Evolutionary conservation across 2,888 invertebrate species (phyloP).

Genomic region (Gastracanthus pulcherrimus): DNA sequence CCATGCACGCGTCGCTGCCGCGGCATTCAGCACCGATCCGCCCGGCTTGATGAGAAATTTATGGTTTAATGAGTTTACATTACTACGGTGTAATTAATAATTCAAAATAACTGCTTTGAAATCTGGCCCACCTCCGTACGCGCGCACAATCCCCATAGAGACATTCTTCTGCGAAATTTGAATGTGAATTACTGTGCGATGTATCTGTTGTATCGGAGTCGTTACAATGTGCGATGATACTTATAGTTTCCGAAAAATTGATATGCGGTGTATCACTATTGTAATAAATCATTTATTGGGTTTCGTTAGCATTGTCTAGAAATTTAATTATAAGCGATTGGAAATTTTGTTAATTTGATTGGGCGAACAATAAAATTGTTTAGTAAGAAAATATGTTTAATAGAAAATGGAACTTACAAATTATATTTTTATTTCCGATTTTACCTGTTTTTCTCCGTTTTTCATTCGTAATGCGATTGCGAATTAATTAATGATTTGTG

Average conservation of each 20-base stretch:
- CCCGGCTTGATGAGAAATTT: constrained; percentile 52
- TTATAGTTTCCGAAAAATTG: too few relatives aligned
- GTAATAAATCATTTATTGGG: background rate
- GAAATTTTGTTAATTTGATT: too few relatives aligned
- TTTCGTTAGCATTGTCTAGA: too few relatives aligned
- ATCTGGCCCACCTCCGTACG: background rate
- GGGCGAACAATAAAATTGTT: too few relatives aligned
- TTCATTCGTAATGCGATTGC: background rate
- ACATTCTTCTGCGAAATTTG: constrained; percentile 24
- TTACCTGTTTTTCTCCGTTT: background rate
- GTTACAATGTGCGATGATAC: background rate
- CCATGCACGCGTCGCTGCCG: background rate
- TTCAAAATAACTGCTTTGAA: constrained; percentile 47
- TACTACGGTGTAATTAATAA: constrained; percentile 49
- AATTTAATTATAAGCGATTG: too few relatives aligned
- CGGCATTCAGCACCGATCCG: background rate
- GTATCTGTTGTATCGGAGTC: background rate
- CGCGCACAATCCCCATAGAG: constrained; percentile 9
- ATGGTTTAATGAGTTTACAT: constrained; percentile 53
- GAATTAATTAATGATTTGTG: background rate
- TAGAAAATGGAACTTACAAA: too few relatives aligned
- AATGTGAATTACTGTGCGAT: background rate
- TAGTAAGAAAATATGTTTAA: too few relatives aligned
- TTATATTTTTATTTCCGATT: too few relatives aligned
- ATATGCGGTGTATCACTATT: background rate